Percentiles rank a stretch among this genome's conserved stretches.
Evolutionary conservation across 2,113 vertebrate species (phyloP).

Genomic region (Lophius piscatorius): DNA sequence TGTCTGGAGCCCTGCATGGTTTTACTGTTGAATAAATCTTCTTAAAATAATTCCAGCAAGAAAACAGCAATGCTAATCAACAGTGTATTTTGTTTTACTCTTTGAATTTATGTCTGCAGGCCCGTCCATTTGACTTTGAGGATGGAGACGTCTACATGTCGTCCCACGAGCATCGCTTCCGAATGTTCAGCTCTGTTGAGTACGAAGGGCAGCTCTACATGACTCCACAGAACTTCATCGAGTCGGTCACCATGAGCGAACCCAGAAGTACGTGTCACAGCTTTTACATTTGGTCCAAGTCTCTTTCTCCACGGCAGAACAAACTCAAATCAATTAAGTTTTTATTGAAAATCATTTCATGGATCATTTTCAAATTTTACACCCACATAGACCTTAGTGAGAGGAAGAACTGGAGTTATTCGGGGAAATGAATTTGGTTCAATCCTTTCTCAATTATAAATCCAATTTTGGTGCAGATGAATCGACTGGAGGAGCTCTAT

Average conservation of each 20-base stretch:
- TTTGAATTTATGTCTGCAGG: constrained; percentile 63
- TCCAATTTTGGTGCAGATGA: no score
- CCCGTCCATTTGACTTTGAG: constrained; percentile 82
- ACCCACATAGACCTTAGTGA: no score
- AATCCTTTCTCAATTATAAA: no score
- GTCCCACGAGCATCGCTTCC: constrained; percentile 93
- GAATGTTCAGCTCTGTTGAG: constrained; percentile 92
- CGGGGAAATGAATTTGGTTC: no score
- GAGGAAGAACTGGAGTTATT: no score
- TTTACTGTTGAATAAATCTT: no score
- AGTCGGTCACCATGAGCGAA: constrained; percentile 94
- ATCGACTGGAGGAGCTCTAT: no score
- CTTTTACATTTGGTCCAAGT: background rate
- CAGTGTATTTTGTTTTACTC: background rate
- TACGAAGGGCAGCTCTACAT: constrained; percentile 98
- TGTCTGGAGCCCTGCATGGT: no score
- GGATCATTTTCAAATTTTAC: no score
- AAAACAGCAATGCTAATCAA: background rate
- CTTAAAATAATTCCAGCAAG: background rate
- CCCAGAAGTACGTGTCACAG: constrained; percentile 84
- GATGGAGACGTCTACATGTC: constrained; percentile 92
- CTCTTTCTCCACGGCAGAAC: no score
- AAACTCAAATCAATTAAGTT: no score
- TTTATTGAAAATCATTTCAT: no score
- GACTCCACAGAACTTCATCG: constrained; percentile 97